Base-by-base conservation (phyloP, 2,113 vertebrate genomes). In the Paraplagusia blochii region DNA sequence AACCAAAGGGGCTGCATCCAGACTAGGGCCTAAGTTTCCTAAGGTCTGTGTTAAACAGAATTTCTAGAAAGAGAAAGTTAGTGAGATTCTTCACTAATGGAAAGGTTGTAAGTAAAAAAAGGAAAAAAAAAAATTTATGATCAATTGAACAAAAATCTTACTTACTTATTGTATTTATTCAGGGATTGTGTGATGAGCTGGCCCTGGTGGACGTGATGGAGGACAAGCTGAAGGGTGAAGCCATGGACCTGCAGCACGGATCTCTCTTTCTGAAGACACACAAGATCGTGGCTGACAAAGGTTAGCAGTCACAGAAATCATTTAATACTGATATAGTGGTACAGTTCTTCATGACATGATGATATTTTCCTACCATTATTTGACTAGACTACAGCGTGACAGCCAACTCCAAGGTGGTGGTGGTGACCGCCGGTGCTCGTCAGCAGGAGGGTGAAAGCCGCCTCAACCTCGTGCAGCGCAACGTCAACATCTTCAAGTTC, bases 401-500 rank as follows among this genome's bases (percentile, higher is more conserved):
- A 0, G 95, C 95, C 42, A 91, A 96, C 86, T 99, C 97, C 67
- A 95, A 90, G 85, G 88, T 99, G 76, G 97, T 99, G 48, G 93
- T 99, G 44, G 87, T 99, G 83, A 99, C 97, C 0, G 97, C 97
- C 11, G 97, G 97, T 2, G 97, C 96, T 34, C 95, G 96, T 53
- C 97, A 99, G 84, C 95, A 97, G 34, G 97, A 99, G 79, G 97
- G 97, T 49, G 97, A 99, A 84, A 98, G 96, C 84, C 94, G 96
- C 13, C 92, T 99, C 12, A 98, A 99, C 82, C 53, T 99, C 90
- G 97, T 99, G 48, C 95, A 99, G 89, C 94, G 97, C 55, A 99
- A 98, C 0, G 95, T 99, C 71, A 96, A 98, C 82, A 99, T 99
- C 92, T 98, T 99, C 79, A 99, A 99, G 85, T 97, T 96, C 85